phyloP scores from a whole-genome alignment of 2,113 vertebrate species.

The Gnathonemus echidnorhynchus region DNA sequence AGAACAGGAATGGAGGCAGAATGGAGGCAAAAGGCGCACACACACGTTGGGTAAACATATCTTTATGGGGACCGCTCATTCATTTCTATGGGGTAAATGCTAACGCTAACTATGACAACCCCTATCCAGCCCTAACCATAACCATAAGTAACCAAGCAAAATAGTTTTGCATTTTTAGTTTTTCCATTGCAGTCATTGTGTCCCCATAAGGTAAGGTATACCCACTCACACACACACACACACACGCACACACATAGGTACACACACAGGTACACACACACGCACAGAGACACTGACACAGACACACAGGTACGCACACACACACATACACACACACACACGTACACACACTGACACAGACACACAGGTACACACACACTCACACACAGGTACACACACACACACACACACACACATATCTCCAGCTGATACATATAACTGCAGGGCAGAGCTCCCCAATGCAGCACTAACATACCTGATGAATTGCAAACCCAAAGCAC shows the following conservation, averaged over 20 bases:
- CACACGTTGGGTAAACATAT: slow-evolving; percentile 11
- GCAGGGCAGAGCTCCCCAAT: slow-evolving; percentile 1
- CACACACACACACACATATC: slow-evolving; percentile 24
- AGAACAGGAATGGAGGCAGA: background rate
- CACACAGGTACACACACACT: background rate
- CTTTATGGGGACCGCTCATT: too few relatives aligned
- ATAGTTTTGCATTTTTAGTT: too few relatives aligned
- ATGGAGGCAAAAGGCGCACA: slow-evolving; percentile 8
- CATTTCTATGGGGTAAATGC: too few relatives aligned
- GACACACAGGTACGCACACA: too few relatives aligned
- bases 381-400: background rate
- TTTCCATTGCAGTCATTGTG: too few relatives aligned
- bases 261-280: too few relatives aligned
- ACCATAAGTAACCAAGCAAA: too few relatives aligned
- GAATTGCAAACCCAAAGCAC: slow-evolving; percentile 46
- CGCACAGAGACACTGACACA: too few relatives aligned
- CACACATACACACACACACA: background rate
- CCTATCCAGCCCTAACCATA: too few relatives aligned
- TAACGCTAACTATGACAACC: too few relatives aligned
- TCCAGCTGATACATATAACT: slow-evolving; percentile 47
- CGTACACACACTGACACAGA: background rate
- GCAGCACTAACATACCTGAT: slow-evolving; percentile 54
- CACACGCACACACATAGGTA: background rate
- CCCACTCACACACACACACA: too few relatives aligned
- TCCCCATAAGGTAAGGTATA: too few relatives aligned